A percentile compares a stretch with the other conserved stretches of the same genome.
Evolutionary conservation across 1,140 invertebrate species (phyloP).

Genomic region (Scaptomyza hsui): DNA sequence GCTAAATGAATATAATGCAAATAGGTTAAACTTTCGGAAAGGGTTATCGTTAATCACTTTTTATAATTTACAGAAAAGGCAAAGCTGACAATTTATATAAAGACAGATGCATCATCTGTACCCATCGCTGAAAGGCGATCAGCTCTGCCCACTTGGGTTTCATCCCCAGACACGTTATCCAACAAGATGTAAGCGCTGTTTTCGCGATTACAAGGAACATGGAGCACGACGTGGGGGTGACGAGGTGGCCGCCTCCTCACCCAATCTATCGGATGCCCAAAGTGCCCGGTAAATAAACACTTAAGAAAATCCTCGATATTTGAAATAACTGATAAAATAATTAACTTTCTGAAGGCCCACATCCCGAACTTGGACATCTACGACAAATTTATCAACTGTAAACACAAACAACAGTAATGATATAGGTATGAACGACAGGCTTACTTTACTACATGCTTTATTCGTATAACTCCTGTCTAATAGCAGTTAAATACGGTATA

Average conservation of each 20-base stretch:
- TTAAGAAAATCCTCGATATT: background rate
- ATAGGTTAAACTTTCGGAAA: too few species aligned
- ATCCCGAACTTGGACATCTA: constrained; percentile 85
- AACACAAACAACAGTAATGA: constrained; percentile 71
- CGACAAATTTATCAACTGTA: constrained; percentile 85
- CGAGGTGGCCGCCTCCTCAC: constrained; percentile 90
- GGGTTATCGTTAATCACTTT: background rate
- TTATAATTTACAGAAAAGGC: constrained; percentile 56
- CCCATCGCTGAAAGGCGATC: constrained; percentile 92
- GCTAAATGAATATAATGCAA: background rate
- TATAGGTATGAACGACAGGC: constrained; percentile 66
- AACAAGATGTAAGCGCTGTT: constrained; percentile 95
- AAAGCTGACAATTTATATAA: constrained; percentile 70
- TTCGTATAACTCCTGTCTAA: background rate
- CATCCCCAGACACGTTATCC: constrained; percentile 97
- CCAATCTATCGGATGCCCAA: constrained; percentile 88
- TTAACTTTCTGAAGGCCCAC: constrained; percentile 52
- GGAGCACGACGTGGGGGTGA: constrained; percentile 89
- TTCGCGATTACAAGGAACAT: constrained; percentile 96
- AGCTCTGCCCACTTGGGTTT: constrained; percentile 95
- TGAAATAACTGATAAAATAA: background rate
- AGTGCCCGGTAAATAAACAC: constrained; percentile 85
- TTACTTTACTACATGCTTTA: too few species aligned
- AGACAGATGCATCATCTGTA: constrained; percentile 91
- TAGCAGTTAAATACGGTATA: background rate